Base-by-base conservation (phyloP, 1,140 invertebrate genomes). In the Neuroterus valhalla region DNA sequence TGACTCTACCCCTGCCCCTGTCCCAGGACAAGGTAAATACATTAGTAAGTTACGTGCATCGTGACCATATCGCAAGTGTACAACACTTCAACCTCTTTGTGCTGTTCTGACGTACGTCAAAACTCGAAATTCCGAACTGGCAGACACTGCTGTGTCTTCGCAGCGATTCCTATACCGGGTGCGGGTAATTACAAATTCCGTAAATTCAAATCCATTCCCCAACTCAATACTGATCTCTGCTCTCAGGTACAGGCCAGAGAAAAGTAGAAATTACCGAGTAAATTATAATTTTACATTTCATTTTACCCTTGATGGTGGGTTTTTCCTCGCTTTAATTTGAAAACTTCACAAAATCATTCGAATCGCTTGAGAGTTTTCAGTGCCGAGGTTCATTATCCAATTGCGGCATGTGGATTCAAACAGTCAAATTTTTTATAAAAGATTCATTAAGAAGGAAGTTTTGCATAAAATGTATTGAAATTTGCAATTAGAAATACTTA, bases 1-100 rank as follows among this genome's bases (percentile, higher is more conserved):
- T 93, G 92, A 93, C 93, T 84, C 92, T 94, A 86, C 92, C 92
- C 72, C 89, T 94, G 74, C 90, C 91, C 72, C 89, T 93, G 84
- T 91, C 92, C 68, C 87, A 92, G 74, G 92, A 92, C 82, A 93
- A 92, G 90, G 92, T 93, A 86, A 91, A 87, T 83, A 69, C 42
- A 74, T 38, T 46, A 46, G 42, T 68, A 21, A 44, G 44, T 68
- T 23, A 62, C 55, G 26, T 62, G 55, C 55, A 62, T 62, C 55
- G 26, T 23, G 31, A 31, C n/a, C n/a, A n/a, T 62, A 62, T 62
- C 31, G 31, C 23, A 62, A 62, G 23, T 62, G 55, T 62, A 26
- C 14, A 62, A 26, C 14, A 62, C 55, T 62, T 62, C 21, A n/a
- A n/a, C n/a, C 26, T 62, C 55, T 62, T 31, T 62, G 11, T 62